These are phyloP conservation scores for Athalia cordata DNA, from an alignment of 2,888 invertebrate genomes.

Conservation along the genomic window DNA sequence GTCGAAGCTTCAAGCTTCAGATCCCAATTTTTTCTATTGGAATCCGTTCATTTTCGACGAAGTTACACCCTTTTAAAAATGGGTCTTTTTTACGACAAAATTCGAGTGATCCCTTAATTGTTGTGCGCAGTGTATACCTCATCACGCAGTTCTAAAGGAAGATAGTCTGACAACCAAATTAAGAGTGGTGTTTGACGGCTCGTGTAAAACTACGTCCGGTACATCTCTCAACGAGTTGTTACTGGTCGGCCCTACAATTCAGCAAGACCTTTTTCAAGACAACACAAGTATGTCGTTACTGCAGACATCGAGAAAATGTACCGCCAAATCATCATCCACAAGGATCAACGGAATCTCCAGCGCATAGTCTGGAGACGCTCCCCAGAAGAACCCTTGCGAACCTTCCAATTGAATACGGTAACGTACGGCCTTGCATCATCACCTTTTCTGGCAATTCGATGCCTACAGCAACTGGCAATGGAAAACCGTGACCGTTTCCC, in stretches of 20 bases:
- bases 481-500: slow-evolving; percentile 48
- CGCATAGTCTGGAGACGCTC: slow-evolving; percentile 46
- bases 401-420: slow-evolving; percentile 44
- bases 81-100: no score
- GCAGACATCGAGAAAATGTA: slow-evolving; percentile 52
- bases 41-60: no score
- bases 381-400: slow-evolving; percentile 7
- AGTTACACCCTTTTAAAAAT: no score
- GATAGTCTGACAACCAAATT: slow-evolving; percentile 48
- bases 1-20: no score
- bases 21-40: no score
- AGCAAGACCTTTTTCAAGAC: slow-evolving; percentile 47
- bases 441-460: slow-evolving; percentile 47
- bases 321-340: slow-evolving; percentile 47
- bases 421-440: slow-evolving; percentile 47
- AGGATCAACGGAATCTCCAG: slow-evolving; percentile 48
- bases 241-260: slow-evolving; percentile 49
- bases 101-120: no score
- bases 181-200: slow-evolving; percentile 50
- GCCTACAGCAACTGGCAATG: slow-evolving; percentile 17
- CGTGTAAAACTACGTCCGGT: slow-evolving; percentile 47
- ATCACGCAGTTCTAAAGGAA: not conserved
- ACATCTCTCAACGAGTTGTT: slow-evolving; percentile 49
- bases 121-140: no score
- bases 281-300: not conserved